Percentiles rank a stretch among this genome's conserved stretches.
These are phyloP conservation scores for Phrynocephalus versicolor DNA, from an alignment of 2,113 vertebrate genomes.

Conservation along the genomic window DNA sequence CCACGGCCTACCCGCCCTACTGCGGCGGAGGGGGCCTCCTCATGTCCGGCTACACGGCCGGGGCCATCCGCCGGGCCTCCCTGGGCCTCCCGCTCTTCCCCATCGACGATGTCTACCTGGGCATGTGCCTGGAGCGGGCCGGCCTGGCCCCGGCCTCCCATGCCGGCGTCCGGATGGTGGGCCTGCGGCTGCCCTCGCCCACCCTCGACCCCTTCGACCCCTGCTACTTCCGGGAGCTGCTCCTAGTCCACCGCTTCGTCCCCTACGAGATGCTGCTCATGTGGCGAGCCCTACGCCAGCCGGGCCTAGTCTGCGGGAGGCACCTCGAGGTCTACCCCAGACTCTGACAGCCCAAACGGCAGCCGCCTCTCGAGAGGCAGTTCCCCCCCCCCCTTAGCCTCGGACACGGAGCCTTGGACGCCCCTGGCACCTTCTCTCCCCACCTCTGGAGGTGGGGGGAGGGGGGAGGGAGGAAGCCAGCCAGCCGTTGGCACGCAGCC, in stretches of 20 bases:
- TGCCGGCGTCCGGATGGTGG: slow-evolving; percentile 63
- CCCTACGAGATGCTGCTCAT: slow-evolving; percentile 73
- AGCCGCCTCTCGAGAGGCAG: no score
- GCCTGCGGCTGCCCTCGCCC: slow-evolving; percentile 46
- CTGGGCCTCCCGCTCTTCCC: slow-evolving; percentile 66
- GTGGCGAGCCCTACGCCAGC: slow-evolving; percentile 76
- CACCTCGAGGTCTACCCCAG: slow-evolving; percentile 67
- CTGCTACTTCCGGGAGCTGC: slow-evolving; percentile 78
- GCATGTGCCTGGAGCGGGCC: slow-evolving; percentile 77
- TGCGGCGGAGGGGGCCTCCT: slow-evolving; percentile 83
- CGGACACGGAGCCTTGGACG: no score
- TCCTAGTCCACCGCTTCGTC: slow-evolving; percentile 81
- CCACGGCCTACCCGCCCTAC: slow-evolving; percentile 75
- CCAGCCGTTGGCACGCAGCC: no score
- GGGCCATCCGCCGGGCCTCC: slow-evolving; percentile 71
- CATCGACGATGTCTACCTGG: slow-evolving; percentile 72
- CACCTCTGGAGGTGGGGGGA: no score
- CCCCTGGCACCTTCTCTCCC: no score
- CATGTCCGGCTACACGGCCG: slow-evolving; percentile 79
- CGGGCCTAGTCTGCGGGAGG: slow-evolving; percentile 54
- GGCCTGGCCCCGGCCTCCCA: slow-evolving; percentile 66
- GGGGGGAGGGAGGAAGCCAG: no score
- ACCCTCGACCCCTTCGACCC: slow-evolving; percentile 66
- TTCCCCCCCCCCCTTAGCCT: no score
- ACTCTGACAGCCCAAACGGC: no score